phyloP scores from a whole-genome alignment of 2,888 invertebrate genomes.

The Drosophila koepferae region DNA sequence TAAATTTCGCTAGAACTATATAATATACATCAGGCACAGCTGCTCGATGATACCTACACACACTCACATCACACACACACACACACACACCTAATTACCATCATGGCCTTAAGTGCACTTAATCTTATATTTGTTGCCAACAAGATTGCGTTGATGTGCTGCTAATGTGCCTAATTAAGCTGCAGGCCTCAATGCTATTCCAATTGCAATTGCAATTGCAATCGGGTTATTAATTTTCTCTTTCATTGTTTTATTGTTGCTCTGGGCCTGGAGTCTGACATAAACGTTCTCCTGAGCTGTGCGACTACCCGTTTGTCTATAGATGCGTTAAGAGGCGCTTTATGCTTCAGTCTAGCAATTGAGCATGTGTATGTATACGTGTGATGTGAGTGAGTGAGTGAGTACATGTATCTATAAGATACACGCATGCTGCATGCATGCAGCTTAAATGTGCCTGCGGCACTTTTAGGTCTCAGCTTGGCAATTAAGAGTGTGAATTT shows the following conservation, averaged over 20 bases:
- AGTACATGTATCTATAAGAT: slow-evolving; percentile 39
- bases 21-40: slow-evolving; percentile 7
- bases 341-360: slow-evolving; percentile 16
- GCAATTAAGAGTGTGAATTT: slow-evolving; percentile 80
- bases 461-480: slow-evolving; percentile 45
- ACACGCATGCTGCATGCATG: slow-evolving; percentile 39
- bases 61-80: background rate
- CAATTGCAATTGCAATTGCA: slow-evolving; percentile 60
- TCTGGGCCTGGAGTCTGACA: slow-evolving; percentile 32
- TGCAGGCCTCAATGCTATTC: slow-evolving; percentile 54
- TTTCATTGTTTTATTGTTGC: slow-evolving; percentile 66
- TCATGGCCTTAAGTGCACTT: slow-evolving; percentile 24
- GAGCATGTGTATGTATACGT: background rate
- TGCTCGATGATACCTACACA: background rate
- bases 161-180: slow-evolving; percentile 75
- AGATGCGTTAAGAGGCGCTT: slow-evolving; percentile 60
- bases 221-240: slow-evolving; percentile 76
- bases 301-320: slow-evolving; percentile 36
- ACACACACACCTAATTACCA: background rate
- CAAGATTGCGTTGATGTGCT: slow-evolving; percentile 58
- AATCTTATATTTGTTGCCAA: slow-evolving; percentile 8
- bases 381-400: slow-evolving; percentile 2
- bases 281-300: slow-evolving; percentile 58
- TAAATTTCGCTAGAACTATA: slow-evolving; percentile 1
- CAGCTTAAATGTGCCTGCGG: slow-evolving; percentile 30